Evolutionary conservation across 2,888 invertebrate species (phyloP).

Genomic region (Disparrhopalites patrizii): DNA sequence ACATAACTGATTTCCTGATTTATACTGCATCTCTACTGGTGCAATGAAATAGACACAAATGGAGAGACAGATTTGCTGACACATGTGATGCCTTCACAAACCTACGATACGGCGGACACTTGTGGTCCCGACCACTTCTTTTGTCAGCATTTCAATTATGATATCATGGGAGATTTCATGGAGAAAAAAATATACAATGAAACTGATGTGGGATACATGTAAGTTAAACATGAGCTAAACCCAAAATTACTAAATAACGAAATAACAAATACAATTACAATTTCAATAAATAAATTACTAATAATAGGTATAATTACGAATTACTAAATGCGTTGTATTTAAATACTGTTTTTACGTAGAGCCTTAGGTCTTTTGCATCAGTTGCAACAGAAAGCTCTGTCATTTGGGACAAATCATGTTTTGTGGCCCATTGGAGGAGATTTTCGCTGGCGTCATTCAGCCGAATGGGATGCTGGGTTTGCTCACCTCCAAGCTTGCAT

Average conservation of each 20-base stretch:
- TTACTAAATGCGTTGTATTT: constrained; percentile 68
- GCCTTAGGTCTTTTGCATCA: constrained; percentile 80
- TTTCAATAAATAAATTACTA: background rate
- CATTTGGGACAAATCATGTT: constrained; percentile 78
- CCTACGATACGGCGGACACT: constrained; percentile 96
- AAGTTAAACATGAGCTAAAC: too few relatives aligned
- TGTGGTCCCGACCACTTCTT: constrained; percentile 90
- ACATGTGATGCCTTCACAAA: constrained; percentile 99
- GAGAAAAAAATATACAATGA: too few relatives aligned
- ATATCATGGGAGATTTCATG: background rate
- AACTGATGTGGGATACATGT: too few relatives aligned
- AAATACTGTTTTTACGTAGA: constrained; percentile 54
- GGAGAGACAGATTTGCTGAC: background rate
- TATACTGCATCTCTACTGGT: too few relatives aligned
- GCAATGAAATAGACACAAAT: background rate
- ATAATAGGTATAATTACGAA: constrained; percentile 36
- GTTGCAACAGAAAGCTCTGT: constrained; percentile 86
- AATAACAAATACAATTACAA: too few relatives aligned
- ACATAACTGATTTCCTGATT: too few relatives aligned
- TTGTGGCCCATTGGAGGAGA: constrained; percentile 88
- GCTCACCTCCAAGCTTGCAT: constrained; percentile 83
- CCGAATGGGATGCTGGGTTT: constrained; percentile 88
- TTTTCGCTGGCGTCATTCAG: constrained; percentile 76
- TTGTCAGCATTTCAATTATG: constrained; percentile 55
- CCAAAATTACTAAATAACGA: too few relatives aligned